phyloP scores from a whole-genome alignment of 92 coral and sea anemone genomes.

The Palythoa grandiflora region DNA sequence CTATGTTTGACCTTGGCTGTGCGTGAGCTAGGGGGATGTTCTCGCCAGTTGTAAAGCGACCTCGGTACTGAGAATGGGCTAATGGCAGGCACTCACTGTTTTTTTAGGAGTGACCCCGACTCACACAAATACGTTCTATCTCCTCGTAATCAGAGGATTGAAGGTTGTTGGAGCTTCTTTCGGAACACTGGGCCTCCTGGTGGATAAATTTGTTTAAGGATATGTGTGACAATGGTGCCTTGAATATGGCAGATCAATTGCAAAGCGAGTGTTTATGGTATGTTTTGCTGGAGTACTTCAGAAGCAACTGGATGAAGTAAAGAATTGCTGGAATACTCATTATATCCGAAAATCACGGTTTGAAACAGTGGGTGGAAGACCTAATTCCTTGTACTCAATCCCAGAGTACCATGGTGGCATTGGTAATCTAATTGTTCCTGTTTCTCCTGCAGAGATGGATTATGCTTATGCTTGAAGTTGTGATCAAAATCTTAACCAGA shows the following conservation, averaged over 20 bases:
- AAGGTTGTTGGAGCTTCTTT: constrained; percentile 43
- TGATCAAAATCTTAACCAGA: constrained; percentile 27
- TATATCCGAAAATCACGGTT: constrained; percentile 55
- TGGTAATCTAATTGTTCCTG: constrained; percentile 39
- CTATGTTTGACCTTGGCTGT: constrained; percentile 56
- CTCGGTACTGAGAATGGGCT: constrained; percentile 50
- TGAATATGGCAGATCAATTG: constrained; percentile 48
- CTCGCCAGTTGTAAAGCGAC: constrained; percentile 49
- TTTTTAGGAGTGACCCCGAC: constrained; percentile 45
- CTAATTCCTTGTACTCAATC: constrained; percentile 50
- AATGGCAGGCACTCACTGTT: constrained; percentile 56
- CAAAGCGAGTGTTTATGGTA: constrained; percentile 49
- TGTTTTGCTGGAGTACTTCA: constrained; percentile 50
- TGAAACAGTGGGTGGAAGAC: constrained; percentile 51
- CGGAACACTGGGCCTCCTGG: constrained; percentile 42
- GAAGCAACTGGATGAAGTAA: constrained; percentile 42
- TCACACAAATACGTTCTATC: constrained; percentile 47
- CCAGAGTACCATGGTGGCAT: constrained; percentile 59
- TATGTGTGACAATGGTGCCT: constrained; percentile 30
- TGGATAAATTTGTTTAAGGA: constrained; percentile 51
- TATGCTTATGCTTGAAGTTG: constrained; percentile 47
- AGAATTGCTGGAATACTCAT: constrained; percentile 48
- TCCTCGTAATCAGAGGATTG: constrained; percentile 47
- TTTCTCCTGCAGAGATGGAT: constrained; percentile 46
- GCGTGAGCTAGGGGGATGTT: constrained; percentile 51